Evolutionary conservation across 2,888 invertebrate genomes (phyloP), one percentile per base, ranked within the genome.

Genomic region (Diarsia rubi): DNA sequence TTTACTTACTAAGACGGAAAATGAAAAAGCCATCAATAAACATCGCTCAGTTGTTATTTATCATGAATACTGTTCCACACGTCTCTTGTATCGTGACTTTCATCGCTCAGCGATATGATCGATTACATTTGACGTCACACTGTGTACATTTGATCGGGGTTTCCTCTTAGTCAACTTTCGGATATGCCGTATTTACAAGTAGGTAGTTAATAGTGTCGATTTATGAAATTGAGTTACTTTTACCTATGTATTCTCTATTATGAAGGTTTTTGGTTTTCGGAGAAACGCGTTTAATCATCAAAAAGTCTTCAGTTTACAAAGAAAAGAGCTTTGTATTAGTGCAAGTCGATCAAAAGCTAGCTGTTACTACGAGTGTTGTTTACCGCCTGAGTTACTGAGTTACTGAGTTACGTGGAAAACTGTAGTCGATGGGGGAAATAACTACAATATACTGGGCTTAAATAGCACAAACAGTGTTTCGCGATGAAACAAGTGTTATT

Each of bases 321-420:
- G 37, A 82, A 62, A 66, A 44, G 42, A 14, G 62, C 11, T 42
- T 75, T 81, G 75, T 75, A 44, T 63, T 44, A 44, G 47, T 31
- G 27, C 16, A 74, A 57, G 66, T 67, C 73, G 67, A 84, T 80
- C 84, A 83, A 67, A 66, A 49, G 21, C 9, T 27, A 1, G 31
- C 65, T 82, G 68, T 47, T 62, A 49, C 49, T 75, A 75, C 54
- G 49, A 57, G 5, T 59, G 31, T 72, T 80, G 84, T 84, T 72
- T 84, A 67, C 59, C n/a, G 42, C 12, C 54, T 14, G 60, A n/a
- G 49, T 59, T 37, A 31, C 31, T 4, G n/a, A n/a, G n/a, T n/a
- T n/a, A n/a, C n/a, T n/a, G n/a, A n/a, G n/a, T n/a, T 72, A 79
- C 73, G 80, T 19, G 66, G 66, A 64, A 83, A 8, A 42, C 42